Evolutionary conservation across 2,888 invertebrate species (phyloP).

Genomic region (Ptilodon capucinus): DNA sequence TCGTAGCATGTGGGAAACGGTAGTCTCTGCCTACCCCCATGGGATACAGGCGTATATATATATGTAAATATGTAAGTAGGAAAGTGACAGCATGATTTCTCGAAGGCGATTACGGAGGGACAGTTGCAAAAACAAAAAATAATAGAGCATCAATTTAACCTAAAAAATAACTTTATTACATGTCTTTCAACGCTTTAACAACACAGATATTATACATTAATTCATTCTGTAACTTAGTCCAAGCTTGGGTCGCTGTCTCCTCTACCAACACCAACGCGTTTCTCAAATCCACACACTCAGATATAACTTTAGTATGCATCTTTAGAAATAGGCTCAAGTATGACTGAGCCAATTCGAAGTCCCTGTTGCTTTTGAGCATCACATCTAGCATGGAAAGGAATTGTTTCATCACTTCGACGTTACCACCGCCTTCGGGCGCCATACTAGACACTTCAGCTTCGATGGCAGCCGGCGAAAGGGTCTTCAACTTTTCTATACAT

Average conservation of each 20-base stretch:
- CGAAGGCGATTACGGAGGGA: too few species aligned
- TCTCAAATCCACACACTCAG: constrained; percentile 79
- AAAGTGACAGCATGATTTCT: too few species aligned
- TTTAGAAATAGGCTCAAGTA: constrained; percentile 95
- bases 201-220: constrained; percentile 89
- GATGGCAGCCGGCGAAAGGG: constrained; percentile 90
- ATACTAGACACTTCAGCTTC: constrained; percentile 94
- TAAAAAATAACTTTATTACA: constrained; percentile 51
- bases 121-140: not conserved
- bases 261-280: constrained; percentile 81
- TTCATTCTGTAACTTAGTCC: constrained; percentile 86
- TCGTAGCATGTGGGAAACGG: too few species aligned
- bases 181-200: constrained; percentile 88
- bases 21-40: too few species aligned
- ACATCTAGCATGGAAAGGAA: constrained; percentile 89
- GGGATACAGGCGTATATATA: too few species aligned
- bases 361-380: constrained; percentile 87
- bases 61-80: too few species aligned
- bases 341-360: constrained; percentile 95
- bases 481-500: constrained; percentile 85
- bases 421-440: constrained; percentile 88
- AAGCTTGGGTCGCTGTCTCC: constrained; percentile 82
- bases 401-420: constrained; percentile 86
- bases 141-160: not conserved
- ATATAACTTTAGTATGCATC: constrained; percentile 85